Evolutionary conservation across 2,888 invertebrate species (phyloP), one percentile per base, ranked within the genome.

Genomic region (Lamellibrachia satsuma): DNA sequence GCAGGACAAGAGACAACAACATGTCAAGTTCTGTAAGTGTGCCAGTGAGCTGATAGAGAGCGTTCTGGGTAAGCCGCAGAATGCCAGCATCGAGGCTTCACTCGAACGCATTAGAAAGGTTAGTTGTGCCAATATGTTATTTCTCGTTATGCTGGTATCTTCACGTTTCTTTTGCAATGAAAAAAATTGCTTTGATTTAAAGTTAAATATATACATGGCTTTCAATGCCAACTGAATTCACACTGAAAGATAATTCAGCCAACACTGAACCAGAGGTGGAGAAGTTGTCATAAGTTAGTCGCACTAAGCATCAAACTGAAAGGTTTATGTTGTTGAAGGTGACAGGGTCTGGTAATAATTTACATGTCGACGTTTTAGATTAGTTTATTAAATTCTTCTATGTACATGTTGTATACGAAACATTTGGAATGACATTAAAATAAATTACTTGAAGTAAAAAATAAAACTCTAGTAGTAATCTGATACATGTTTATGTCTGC

Each of bases 1-100:
- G 0, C 99, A 99, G 97, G 99, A 99, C 97, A 99, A 99, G 96
- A 97, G 99, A 0, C 98, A 98, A 94, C 99, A 99, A 95, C 99
- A 99, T 97, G 98, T 98, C 0, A 98, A 98, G 96, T 99, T 99
- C 96, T 99, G 99, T 96, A 98, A 98, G 95, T 98, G 99, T 96
- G 99, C 99, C 0, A 97, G 98, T 15, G 98, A 98, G 95, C 97
- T 99, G 90, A 97, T 99, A 93, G 99, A 99, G 96, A 97, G 98
- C 0, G 98, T 99, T 0, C 98, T 98, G 2, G 99, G 99, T 0
- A 98, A 98, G 97, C 97, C 98, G 95, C 97, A 98, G 75, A 95
- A 96, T 91, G 97, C 97, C 95, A 97, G 97, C 52, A 97, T 97
- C 9, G 98, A 98, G 96, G 97, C 98, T 0, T 98, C 99, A 0